Conservation (phyloP, 64 coral and sea anemone species). For the Pocillopora damicornis region DNA sequence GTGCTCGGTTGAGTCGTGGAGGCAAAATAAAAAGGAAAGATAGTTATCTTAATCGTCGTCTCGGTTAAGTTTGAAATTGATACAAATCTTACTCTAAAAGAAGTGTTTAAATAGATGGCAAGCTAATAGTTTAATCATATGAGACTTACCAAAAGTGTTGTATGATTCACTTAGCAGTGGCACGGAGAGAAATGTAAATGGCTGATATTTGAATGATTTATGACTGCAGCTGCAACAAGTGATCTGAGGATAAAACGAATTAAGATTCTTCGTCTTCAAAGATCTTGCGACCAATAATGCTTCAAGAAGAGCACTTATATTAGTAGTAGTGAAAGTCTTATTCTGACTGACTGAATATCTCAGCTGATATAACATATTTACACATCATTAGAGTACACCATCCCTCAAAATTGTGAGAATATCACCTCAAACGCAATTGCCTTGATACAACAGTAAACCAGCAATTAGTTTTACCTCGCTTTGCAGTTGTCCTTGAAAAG, state of each 20-base stretch:
- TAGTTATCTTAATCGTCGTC: too few relatives aligned
- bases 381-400: too few relatives aligned
- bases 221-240: conserved; percentile 72
- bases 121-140: neutral
- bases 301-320: too few relatives aligned
- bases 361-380: too few relatives aligned
- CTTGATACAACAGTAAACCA: neutral
- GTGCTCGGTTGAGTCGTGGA: too few relatives aligned
- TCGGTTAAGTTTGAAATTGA: too few relatives aligned
- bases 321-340: too few relatives aligned
- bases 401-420: neutral
- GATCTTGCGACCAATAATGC: neutral
- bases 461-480: conserved; percentile 38
- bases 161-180: conserved; percentile 58
- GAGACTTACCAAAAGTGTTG: conserved; percentile 59
- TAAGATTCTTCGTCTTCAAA: neutral
- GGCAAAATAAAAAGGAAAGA: too few relatives aligned
- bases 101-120: neutral
- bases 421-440: neutral
- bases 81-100: neutral
- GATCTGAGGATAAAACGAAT: conserved; percentile 40
- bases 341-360: too few relatives aligned
- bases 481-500: conserved; percentile 79
- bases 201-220: conserved; percentile 58
- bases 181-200: conserved; percentile 73